phyloP scores from a whole-genome alignment of 37 sponge, comb jelly and placozoan genomes.

The Halisarca cf. caerulea region DNA sequence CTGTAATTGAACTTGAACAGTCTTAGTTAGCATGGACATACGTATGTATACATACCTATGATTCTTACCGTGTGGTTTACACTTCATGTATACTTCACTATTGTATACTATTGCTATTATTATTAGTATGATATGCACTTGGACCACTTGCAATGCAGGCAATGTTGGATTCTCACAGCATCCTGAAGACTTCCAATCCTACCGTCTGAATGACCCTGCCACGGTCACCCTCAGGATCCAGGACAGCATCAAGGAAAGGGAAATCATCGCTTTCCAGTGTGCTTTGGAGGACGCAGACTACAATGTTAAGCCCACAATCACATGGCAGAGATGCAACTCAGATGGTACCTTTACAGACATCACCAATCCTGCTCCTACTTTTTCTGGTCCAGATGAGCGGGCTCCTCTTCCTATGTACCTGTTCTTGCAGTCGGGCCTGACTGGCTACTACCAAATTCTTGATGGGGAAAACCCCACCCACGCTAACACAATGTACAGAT shows the following conservation, averaged over 20 bases:
- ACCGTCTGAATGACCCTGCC: neutral
- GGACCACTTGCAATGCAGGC: no score
- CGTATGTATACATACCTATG: no score
- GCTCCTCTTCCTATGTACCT: neutral
- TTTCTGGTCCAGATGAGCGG: neutral
- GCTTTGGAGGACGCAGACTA: neutral
- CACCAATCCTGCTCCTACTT: neutral
- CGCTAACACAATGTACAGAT: neutral
- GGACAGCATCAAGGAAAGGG: neutral
- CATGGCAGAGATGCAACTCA: neutral
- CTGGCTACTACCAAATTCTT: neutral
- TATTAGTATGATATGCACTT: no score
- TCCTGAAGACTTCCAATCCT: constrained; percentile 12
- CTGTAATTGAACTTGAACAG: no score
- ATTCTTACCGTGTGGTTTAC: no score
- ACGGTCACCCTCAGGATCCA: neutral
- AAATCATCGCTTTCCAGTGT: neutral
- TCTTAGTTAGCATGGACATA: no score
- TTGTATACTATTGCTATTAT: no score
- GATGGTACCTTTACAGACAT: neutral
- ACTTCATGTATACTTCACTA: no score
- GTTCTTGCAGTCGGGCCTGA: constrained; percentile 7
- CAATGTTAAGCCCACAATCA: neutral
- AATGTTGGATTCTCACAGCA: neutral
- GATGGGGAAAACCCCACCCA: neutral